A percentile compares a stretch with the other conserved stretches of the same genome.
Conservation (phyloP, 1,140 invertebrate genomes). For the Saccostrea echinata region DNA sequence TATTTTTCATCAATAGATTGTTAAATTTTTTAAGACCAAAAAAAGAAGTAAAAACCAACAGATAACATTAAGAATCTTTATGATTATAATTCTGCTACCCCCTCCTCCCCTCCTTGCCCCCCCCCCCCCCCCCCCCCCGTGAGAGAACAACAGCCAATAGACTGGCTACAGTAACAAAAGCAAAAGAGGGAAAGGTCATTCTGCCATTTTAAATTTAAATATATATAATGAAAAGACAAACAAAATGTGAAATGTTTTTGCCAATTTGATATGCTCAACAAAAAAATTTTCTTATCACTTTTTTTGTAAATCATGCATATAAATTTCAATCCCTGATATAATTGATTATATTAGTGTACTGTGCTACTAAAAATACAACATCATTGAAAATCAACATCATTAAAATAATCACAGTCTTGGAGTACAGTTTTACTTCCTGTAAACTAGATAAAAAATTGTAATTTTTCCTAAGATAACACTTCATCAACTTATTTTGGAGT, state of each 20-base stretch:
- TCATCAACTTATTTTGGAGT: conserved; percentile 19
- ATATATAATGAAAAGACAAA: too few species aligned
- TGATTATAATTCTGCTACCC: too few species aligned
- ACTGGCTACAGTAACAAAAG: too few species aligned
- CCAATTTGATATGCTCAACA: background rate
- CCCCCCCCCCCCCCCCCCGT: too few species aligned
- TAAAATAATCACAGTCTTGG: conserved; percentile 19
- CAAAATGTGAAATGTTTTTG: background rate
- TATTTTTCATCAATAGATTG: too few species aligned
- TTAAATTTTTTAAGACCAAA: too few species aligned
- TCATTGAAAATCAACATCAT: background rate
- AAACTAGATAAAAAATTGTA: background rate
- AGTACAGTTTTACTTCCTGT: background rate
- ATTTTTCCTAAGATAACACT: background rate
- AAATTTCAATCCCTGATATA: background rate
- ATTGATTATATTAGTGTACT: background rate
- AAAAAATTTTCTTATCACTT: background rate
- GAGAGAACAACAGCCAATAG: too few species aligned
- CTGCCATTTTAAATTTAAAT: too few species aligned
- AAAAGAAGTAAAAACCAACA: too few species aligned
- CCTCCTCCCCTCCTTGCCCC: too few species aligned
- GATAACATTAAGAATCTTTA: too few species aligned
- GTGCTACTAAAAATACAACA: background rate
- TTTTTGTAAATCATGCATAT: background rate
- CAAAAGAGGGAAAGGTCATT: too few species aligned